A percentile compares a stretch with the other conserved stretches of the same genome.
Evolutionary conservation across 2,888 invertebrate genomes (phyloP).

Genomic region (Epinotia bilunana): DNA sequence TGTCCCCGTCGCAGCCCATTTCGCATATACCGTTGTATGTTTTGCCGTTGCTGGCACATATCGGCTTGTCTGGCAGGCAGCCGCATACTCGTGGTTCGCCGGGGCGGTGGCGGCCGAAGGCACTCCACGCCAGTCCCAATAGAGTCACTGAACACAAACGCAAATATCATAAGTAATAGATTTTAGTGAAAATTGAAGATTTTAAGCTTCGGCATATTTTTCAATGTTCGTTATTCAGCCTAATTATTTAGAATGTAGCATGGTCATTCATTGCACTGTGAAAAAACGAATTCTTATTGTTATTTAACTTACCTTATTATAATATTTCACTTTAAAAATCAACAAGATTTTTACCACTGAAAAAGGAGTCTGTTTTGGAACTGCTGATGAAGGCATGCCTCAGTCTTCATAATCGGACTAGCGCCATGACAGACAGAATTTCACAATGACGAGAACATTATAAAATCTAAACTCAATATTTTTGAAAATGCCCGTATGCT

Average conservation of each 20-base stretch:
- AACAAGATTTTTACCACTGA: no score
- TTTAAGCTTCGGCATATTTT: no score
- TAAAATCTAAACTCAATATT: background rate
- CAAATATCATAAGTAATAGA: no score
- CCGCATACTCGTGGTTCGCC: background rate
- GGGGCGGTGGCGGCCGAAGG: background rate
- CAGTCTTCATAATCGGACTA: background rate
- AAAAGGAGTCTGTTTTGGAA: no score
- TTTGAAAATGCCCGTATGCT: background rate
- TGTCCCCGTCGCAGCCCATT: background rate
- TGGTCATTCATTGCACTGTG: no score
- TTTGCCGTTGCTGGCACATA: conserved; percentile 4
- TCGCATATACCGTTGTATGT: background rate
- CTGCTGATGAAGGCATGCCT: background rate
- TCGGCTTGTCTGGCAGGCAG: background rate
- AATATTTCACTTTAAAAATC: no score
- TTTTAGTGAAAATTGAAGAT: no score
- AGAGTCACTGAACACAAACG: background rate
- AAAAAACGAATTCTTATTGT: no score
- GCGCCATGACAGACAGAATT: background rate
- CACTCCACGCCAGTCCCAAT: conserved; percentile 1
- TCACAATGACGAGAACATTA: no score
- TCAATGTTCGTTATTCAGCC: no score
- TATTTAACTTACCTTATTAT: no score
- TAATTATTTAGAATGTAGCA: no score